Percentiles rank a stretch among this genome's conserved stretches.
These are phyloP conservation scores for Gymnocheta viridis DNA, from an alignment of 2,888 invertebrate species.

Conservation along the genomic window DNA sequence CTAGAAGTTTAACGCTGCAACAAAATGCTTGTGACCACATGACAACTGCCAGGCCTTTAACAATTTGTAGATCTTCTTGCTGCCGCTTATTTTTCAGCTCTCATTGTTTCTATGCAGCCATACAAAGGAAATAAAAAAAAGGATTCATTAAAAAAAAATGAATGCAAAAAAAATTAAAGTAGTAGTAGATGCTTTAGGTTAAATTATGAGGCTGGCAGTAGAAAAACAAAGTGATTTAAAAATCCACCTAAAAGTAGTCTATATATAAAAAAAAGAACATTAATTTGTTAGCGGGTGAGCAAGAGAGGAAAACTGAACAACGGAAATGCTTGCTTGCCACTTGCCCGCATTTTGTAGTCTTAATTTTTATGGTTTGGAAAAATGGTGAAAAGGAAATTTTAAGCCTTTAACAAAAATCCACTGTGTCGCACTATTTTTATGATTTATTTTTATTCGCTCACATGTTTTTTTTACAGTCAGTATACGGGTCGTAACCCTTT, in stretches of 20 bases:
- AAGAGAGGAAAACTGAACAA: constrained; percentile 47
- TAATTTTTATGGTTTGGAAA: constrained; percentile 64
- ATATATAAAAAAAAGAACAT: constrained; percentile 19
- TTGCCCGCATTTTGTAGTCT: constrained; percentile 68
- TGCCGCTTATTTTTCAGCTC: constrained; percentile 5
- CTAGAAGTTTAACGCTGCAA: constrained; percentile 55
- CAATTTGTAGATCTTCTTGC: constrained; percentile 67
- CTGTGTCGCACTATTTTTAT: constrained; percentile 64
- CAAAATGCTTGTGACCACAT: constrained; percentile 70
- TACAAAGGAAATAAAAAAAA: constrained; percentile 59
- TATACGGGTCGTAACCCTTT: constrained; percentile 70
- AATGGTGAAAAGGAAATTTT: constrained; percentile 56
- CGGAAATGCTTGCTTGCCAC: constrained; percentile 68
- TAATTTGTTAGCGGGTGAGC: constrained; percentile 55
- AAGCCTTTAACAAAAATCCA: constrained; percentile 54
- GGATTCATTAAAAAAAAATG: constrained; percentile 39
- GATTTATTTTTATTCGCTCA: constrained; percentile 31
- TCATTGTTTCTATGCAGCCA: constrained; percentile 54
- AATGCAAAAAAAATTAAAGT: constrained; percentile 11
- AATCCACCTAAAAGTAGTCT: constrained; percentile 46
- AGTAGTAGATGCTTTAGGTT: constrained; percentile 74
- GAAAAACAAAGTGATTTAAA: constrained; percentile 30
- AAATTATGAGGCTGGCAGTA: constrained; percentile 62
- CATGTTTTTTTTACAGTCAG: constrained; percentile 30
- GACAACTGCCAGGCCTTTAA: constrained; percentile 72